Evolutionary conservation across 2,113 vertebrate species (phyloP).

Genomic region (Corythornis madagascariensis): DNA sequence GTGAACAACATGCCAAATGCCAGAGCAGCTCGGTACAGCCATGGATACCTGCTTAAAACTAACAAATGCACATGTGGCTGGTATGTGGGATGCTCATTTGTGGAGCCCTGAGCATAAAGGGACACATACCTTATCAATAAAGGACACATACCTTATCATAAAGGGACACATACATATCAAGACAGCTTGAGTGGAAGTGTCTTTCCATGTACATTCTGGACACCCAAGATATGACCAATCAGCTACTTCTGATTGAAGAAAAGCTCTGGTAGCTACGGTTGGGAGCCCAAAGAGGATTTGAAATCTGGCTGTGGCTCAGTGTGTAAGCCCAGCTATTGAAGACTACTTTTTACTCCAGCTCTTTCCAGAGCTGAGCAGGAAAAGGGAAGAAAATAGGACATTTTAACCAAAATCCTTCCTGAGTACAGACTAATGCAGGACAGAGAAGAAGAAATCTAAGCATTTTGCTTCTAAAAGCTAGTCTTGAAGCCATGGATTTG

Average conservation of each 20-base stretch:
- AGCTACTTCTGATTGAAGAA: not conserved
- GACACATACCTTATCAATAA: too few relatives aligned
- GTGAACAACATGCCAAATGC: fast-evolving
- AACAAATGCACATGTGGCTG: fast-evolving
- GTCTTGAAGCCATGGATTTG: not conserved
- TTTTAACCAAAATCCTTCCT: not conserved
- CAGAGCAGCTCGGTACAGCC: not conserved
- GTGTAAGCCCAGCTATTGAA: not conserved
- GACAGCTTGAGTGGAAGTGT: not conserved
- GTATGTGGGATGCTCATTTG: not conserved
- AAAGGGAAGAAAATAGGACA: not conserved
- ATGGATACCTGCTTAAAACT: not conserved
- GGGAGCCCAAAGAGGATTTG: not conserved
- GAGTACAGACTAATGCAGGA: not conserved
- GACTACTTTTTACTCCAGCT: not conserved
- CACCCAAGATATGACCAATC: not conserved
- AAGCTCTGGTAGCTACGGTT: not conserved
- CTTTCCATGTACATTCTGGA: not conserved
- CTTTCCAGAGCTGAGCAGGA: not conserved
- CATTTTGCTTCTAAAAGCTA: not conserved
- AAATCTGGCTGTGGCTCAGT: not conserved
- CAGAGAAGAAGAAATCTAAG: not conserved
- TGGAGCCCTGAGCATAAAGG: not conserved
- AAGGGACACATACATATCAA: not conserved
- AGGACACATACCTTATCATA: too few relatives aligned